Evolutionary conservation across 2,888 invertebrate species (phyloP), one percentile per base, ranked within the genome.

Genomic region (Oligia latruncula): DNA sequence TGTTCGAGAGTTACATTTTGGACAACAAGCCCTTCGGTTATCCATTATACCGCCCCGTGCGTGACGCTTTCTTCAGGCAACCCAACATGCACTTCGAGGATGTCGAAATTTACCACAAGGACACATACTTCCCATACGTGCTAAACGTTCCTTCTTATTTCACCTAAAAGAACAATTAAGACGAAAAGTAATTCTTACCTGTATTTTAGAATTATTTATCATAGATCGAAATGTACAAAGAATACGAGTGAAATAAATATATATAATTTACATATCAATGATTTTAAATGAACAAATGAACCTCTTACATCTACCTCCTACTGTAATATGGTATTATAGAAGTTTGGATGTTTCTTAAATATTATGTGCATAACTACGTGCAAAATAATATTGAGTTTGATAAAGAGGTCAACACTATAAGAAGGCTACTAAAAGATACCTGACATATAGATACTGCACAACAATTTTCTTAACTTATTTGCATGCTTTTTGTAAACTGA

Each of bases 31-130:
- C 97, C 49, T 93, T 97, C 88, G 97, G 97, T 76, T 97, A 95
- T 93, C 97, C 97, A 43, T 95, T 97, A 79, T 97, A 97, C 92
- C 96, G 97, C 78, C 97, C 97, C 40, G 93, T 96, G 81, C 85
- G 92, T 62, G 94, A 94, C 71, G 93, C 92, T 88, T 95, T 94
- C 94, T 95, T 97, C 94, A 91, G 94, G 68, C 96, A 97, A 79
- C 97, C 97, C 66, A 98, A 98, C 94, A 97, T 97, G 96, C 97
- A 93, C 96, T 97, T 97, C 92, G 95, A 97, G 93, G 97, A 98
- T 90, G 97, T 97, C 20, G 85, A 90, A 68, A 95, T 98, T 89
- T 97, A 96, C 93, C 97, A 97, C 91, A 93, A 96, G 80, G 96
- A 95, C 67, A 94, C 95, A 70, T 90, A 92, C 68, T 93, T 92